A percentile compares a stretch with the other conserved stretches of the same genome.
These are phyloP conservation scores for Leptinotarsa texana DNA, from an alignment of 1,140 invertebrate genomes.

Conservation along the genomic window DNA sequence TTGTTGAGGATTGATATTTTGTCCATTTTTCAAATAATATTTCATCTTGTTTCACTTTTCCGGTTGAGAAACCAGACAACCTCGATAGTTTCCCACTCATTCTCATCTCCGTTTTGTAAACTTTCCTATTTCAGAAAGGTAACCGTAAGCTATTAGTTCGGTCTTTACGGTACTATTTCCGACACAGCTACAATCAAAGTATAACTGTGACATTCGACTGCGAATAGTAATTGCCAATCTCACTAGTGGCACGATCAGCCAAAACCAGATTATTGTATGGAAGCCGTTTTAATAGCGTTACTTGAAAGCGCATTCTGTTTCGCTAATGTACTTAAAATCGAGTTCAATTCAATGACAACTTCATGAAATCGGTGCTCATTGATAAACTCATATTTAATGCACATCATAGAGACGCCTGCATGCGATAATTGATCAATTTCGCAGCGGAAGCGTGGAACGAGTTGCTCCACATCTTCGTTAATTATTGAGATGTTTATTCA, in stretches of 20 bases:
- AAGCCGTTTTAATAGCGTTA: conserved; percentile 22
- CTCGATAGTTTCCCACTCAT: too few species aligned
- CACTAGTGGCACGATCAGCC: conserved; percentile 14
- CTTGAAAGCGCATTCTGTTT: conserved; percentile 20
- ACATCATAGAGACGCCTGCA: neutral
- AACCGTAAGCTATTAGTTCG: neutral
- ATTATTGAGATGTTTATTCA: too few species aligned
- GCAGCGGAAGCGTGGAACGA: neutral
- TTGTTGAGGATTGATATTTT: too few species aligned
- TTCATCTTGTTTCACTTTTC: too few species aligned
- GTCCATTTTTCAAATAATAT: too few species aligned
- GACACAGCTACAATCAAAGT: neutral
- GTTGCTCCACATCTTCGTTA: neutral
- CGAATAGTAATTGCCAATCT: conserved; percentile 21
- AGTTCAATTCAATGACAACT: conserved; percentile 18
- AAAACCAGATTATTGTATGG: conserved; percentile 22
- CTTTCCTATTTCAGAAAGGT: too few species aligned
- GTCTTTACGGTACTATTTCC: neutral
- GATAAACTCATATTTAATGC: conserved; percentile 11
- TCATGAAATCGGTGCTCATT: conserved; percentile 23
- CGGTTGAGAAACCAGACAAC: too few species aligned
- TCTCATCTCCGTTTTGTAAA: too few species aligned
- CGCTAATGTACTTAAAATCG: conserved; percentile 22
- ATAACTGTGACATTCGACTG: conserved; percentile 1
- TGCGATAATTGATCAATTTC: conserved; percentile 13